These are phyloP conservation scores for Itoplectis maculator DNA, from an alignment of 2,888 invertebrate genomes.

Conservation along the genomic window DNA sequence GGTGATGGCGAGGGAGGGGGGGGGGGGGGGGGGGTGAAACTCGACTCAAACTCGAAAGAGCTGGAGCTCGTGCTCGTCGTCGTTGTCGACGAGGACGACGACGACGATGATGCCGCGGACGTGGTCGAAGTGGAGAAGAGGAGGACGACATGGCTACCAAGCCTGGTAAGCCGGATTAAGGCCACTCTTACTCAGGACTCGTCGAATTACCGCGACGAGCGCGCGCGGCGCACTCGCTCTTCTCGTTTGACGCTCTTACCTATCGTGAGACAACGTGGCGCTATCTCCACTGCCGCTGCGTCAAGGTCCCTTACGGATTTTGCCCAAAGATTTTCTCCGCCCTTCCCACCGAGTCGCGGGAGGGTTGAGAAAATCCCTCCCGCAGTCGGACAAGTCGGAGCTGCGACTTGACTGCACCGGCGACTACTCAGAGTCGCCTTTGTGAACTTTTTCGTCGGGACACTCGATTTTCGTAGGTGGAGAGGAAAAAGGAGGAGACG, in stretches of 20 bases:
- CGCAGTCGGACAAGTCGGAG: too few species aligned
- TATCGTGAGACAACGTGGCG: conserved; percentile 31
- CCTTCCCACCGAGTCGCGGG: too few species aligned
- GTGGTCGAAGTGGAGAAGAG: conserved; percentile 29
- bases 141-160: conserved; percentile 30
- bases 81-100: conserved; percentile 11
- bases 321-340: conserved; percentile 7
- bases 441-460: neutral
- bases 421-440: neutral
- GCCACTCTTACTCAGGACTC: conserved; percentile 48
- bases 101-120: conserved; percentile 1
- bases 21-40: conserved; percentile 1
- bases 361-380: too few species aligned
- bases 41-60: conserved; percentile 34
- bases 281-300: neutral
- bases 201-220: conserved; percentile 56
- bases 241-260: conserved; percentile 18
- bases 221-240: neutral
- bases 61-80: neutral
- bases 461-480: neutral
- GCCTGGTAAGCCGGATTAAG: conserved; percentile 60
- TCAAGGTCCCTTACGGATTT: conserved; percentile 15
- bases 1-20: too few species aligned
- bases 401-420: neutral
- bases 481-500: neutral